Percentiles rank a stretch among this genome's conserved stretches.
These are phyloP conservation scores for Pelosia muscerda DNA, from an alignment of 2,888 invertebrate species.

Conservation along the genomic window DNA sequence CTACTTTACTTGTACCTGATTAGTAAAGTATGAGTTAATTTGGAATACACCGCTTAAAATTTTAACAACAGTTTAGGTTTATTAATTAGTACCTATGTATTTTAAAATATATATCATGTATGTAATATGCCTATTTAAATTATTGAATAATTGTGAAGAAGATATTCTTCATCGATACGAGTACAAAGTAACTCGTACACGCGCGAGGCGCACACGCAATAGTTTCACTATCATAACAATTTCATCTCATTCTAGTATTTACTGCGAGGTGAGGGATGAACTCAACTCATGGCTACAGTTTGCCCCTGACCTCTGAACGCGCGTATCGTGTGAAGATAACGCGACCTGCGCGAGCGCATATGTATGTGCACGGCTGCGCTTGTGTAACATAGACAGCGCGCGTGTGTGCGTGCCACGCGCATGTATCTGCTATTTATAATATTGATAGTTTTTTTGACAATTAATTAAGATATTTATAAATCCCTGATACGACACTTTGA, in stretches of 20 bases:
- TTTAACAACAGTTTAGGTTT: no score
- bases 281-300: slow-evolving; percentile 34
- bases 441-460: slow-evolving; percentile 16
- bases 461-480: slow-evolving; percentile 15
- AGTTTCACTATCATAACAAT: neutral
- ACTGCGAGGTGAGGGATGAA: slow-evolving; percentile 29
- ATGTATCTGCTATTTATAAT: slow-evolving; percentile 28
- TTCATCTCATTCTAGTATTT: slow-evolving; percentile 1
- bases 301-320: slow-evolving; percentile 58
- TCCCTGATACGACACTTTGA: neutral
- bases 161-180: neutral
- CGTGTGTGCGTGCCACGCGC: slow-evolving; percentile 30
- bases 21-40: no score
- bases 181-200: neutral
- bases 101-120: no score
- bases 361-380: slow-evolving; percentile 14
- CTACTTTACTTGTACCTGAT: no score
- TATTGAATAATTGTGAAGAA: no score
- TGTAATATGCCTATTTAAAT: no score
- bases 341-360: slow-evolving; percentile 43
- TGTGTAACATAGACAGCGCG: neutral
- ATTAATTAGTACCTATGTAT: no score
- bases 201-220: neutral
- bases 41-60: no score
- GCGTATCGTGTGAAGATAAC: slow-evolving; percentile 56